A percentile compares a stretch with the other conserved stretches of the same genome.
These are phyloP conservation scores for Oasisia sp. DNA, from an alignment of 2,888 invertebrate species.

Conservation along the genomic window DNA sequence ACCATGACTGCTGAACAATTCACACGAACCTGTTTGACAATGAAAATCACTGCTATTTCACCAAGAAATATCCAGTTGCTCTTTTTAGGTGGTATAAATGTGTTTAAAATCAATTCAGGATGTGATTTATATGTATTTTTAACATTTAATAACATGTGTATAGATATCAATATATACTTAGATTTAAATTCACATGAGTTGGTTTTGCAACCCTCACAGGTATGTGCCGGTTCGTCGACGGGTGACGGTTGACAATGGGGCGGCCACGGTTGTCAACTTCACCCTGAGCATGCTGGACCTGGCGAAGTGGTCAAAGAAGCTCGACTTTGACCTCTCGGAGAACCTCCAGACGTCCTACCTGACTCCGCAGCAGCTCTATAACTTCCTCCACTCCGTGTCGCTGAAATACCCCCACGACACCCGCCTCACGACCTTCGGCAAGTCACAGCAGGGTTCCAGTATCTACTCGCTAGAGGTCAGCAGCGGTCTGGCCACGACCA, in stretches of 20 bases:
- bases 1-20: no score
- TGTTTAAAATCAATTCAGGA: no score
- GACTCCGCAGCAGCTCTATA: not conserved
- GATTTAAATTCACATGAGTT: not conserved
- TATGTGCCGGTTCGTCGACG: conserved; percentile 70
- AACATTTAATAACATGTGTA: no score
- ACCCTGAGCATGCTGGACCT: conserved; percentile 74
- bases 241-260: conserved; percentile 72
- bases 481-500: not conserved
- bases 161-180: no score
- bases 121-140: no score
- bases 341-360: conserved; percentile 62
- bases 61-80: no score
- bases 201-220: conserved; percentile 40
- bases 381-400: conserved; percentile 23
- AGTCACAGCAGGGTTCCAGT: not conserved
- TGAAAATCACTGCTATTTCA: no score
- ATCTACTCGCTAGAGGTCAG: not conserved
- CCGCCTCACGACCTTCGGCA: not conserved
- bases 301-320: conserved; percentile 74
- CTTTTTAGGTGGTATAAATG: no score
- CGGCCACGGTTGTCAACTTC: conserved; percentile 77
- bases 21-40: no score
- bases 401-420: not conserved
- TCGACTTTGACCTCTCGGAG: conserved; percentile 65